phyloP scores from a whole-genome alignment of 2,888 invertebrate genomes.

The Drosophila hamatofila region DNA sequence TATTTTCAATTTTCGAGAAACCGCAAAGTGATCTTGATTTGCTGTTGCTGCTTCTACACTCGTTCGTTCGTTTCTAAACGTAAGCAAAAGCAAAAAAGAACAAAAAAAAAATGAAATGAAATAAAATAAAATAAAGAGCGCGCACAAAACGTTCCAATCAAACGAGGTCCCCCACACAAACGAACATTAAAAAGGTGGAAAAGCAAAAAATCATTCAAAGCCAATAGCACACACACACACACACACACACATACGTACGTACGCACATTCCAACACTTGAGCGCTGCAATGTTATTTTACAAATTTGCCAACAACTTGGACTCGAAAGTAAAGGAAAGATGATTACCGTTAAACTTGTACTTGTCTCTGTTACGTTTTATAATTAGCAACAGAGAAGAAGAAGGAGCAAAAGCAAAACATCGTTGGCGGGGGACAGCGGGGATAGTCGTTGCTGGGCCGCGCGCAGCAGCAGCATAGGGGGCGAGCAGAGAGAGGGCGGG shows the following conservation, averaged over 20 bases:
- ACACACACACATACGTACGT: not conserved
- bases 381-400: slow-evolving; percentile 34
- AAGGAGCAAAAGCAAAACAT: slow-evolving; percentile 4
- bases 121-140: slow-evolving; percentile 39
- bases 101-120: slow-evolving; percentile 1
- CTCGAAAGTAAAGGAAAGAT: slow-evolving; percentile 8
- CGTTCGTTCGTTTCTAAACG: slow-evolving; percentile 57
- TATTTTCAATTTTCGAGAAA: slow-evolving; percentile 35
- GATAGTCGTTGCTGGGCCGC: slow-evolving; percentile 11
- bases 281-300: slow-evolving; percentile 36
- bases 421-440: slow-evolving; percentile 23
- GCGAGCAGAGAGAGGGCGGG: slow-evolving; percentile 1
- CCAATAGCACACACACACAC: slow-evolving; percentile 24
- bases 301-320: slow-evolving; percentile 9
- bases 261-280: slow-evolving; percentile 7
- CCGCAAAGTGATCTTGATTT: slow-evolving; percentile 60
- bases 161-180: slow-evolving; percentile 26
- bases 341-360: slow-evolving; percentile 38
- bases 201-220: slow-evolving; percentile 51
- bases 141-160: slow-evolving; percentile 35
- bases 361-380: slow-evolving; percentile 33
- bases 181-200: slow-evolving; percentile 46
- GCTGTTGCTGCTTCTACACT: slow-evolving; percentile 41
- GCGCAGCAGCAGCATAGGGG: slow-evolving; percentile 24
- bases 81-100: slow-evolving; percentile 51